Percentiles rank a stretch among this genome's conserved stretches.
These are phyloP conservation scores for Blastomussa wellsi DNA, from an alignment of 92 coral and sea anemone species.

Conservation along the genomic window DNA sequence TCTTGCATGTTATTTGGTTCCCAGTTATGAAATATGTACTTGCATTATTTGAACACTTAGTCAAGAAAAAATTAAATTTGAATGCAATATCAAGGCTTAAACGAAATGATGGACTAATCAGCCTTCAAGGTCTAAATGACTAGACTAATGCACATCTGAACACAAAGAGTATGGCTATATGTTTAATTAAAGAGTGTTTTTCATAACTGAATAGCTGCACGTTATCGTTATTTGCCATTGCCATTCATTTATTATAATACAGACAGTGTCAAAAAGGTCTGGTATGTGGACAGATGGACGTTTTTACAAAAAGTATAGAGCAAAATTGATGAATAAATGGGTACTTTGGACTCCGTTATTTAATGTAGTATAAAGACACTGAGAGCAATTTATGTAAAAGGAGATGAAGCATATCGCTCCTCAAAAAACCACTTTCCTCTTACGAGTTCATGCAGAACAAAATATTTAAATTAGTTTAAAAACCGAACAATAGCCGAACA, in stretches of 20 bases:
- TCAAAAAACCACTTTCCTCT: slow-evolving; percentile 15
- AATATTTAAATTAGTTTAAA: slow-evolving; percentile 24
- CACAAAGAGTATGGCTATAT: background rate
- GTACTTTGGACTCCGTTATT: background rate
- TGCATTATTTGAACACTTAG: background rate
- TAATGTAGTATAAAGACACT: background rate
- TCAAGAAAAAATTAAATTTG: background rate
- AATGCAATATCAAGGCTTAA: background rate
- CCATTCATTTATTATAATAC: background rate
- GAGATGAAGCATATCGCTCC: background rate
- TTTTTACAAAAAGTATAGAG: background rate
- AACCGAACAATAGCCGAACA: slow-evolving; percentile 14
- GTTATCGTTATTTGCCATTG: background rate
- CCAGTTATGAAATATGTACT: background rate
- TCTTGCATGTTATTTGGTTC: background rate
- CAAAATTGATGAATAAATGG: background rate
- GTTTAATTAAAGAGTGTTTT: background rate
- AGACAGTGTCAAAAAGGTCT: background rate
- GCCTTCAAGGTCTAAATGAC: background rate
- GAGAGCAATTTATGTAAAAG: background rate
- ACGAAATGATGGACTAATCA: background rate
- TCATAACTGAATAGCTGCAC: slow-evolving; percentile 1
- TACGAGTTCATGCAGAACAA: slow-evolving; percentile 22
- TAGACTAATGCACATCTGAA: background rate
- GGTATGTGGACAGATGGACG: too few relatives aligned